These are phyloP conservation scores for Chrysopa pallens DNA, from an alignment of 1,140 invertebrate species.

Conservation along the genomic window DNA sequence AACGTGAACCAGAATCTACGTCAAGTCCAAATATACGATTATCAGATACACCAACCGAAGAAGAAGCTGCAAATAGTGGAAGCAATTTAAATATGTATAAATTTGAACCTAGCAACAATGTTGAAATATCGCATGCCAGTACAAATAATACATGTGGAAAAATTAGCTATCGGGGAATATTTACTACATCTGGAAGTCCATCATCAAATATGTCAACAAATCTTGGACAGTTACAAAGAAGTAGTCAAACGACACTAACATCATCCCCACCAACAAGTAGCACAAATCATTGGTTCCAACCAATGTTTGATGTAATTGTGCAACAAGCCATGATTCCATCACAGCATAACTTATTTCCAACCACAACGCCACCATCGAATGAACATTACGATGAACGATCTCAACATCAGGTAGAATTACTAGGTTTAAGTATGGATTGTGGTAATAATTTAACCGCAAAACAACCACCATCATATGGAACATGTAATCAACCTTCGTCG, in stretches of 20 bases:
- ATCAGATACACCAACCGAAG: slow-evolving; percentile 37
- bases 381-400: slow-evolving; percentile 31
- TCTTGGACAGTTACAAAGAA: slow-evolving; percentile 12
- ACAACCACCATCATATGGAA: slow-evolving; percentile 27
- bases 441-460: slow-evolving; percentile 22
- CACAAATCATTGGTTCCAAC: slow-evolving; percentile 30
- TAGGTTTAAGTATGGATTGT: slow-evolving; percentile 41
- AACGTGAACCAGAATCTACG: slow-evolving; percentile 20
- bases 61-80: slow-evolving; percentile 53
- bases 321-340: slow-evolving; percentile 22
- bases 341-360: slow-evolving; percentile 19
- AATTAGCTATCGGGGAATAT: slow-evolving; percentile 20
- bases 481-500: slow-evolving; percentile 14
- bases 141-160: slow-evolving; percentile 19
- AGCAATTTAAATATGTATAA: slow-evolving; percentile 46
- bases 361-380: slow-evolving; percentile 38
- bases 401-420: slow-evolving; percentile 32
- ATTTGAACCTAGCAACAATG: slow-evolving; percentile 5
- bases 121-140: slow-evolving; percentile 16
- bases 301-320: slow-evolving; percentile 30
- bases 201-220: slow-evolving; percentile 9
- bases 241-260: slow-evolving; percentile 15
- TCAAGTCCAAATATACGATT: slow-evolving; percentile 34
- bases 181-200: slow-evolving; percentile 16
- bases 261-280: slow-evolving; percentile 19